Evolutionary conservation across 2,113 vertebrate genomes (phyloP), one percentile per base, ranked within the genome.

Genomic region (Theristicus caerulescens): DNA sequence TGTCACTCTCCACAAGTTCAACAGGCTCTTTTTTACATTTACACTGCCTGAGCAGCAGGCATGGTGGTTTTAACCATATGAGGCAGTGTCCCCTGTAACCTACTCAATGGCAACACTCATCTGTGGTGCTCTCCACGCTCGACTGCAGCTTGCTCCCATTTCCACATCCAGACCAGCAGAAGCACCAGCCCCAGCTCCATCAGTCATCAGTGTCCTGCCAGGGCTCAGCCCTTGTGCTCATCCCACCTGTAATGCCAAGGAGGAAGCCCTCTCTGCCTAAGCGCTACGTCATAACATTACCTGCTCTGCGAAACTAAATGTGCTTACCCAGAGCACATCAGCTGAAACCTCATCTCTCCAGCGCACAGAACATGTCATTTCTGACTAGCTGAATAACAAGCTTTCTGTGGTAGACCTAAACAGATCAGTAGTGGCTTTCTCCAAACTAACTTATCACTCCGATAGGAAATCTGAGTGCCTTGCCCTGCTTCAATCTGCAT

Each of bases 51-150:
- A 83, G 64, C 26, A 52, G 19, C 6, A 38, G 22, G 11, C 5
- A 2, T 6, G 8, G 20, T 77, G 31, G 26, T 29, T 88, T 0
- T 26, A 59, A 26, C 21, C 25, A 44, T 0, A 59, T 0, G 0
- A 76, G 29, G 36, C 54, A 61, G 26, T 0, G 0, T 7, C 13
- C 36, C 8, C 17, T 38, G 26, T 69, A 64, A 72, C 7, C 24
- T 2, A 2, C 19, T 79, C 19, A 25, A 12, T 7, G 12, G 9
- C 26, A 71, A 74, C 25, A 5, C 8, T 21, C 40, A 19, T 26
- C 47, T 46, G 47, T 13, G 17, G 21, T 2, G 0, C 38, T 20
- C 20, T 31, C 29, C 17, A 34, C 26, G 40, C 51, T 47, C 13
- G 5, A 66, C n/a, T 74, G 40, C 61, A 65, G 62, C 22, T 32